Evolutionary conservation across 2,113 vertebrate species (phyloP), one percentile per base, ranked within the genome.

Genomic region (Peucedramus taeniatus): DNA sequence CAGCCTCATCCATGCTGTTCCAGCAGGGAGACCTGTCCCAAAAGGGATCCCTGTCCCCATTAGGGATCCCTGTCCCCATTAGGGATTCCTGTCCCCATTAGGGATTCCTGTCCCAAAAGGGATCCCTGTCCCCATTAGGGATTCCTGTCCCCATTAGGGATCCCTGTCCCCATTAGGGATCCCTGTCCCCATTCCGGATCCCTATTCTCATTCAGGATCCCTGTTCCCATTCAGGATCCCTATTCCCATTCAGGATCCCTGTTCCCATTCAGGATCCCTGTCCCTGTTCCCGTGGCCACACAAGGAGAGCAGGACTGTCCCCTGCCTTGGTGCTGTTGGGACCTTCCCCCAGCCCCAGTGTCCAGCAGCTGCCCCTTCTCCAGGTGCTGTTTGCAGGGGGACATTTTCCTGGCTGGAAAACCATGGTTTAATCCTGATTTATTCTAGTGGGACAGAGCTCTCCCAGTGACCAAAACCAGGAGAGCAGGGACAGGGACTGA

Each of bases 261-360:
- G 49, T 27, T 27, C 49, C 35, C 37, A 24, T 33, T 24, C 0
- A 0, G 6, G 24, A 35, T 44, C 9, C 30, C 50, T 42, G 39
- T 30, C 42, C 26, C 27, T 0, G 0, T 37, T 83, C 60, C 90
- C 4, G 0, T 16, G 47, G 35, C 64, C 0, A 0, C 17, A 17
- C 54, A 16, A 28, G 33, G n/a, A 44, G 74, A 10, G 50, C 18
- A 8, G 50, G 15, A 13, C 51, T 50, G 85, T 61, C 23, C 65
- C 22, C 24, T 11, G 69, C 8, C 28, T 21, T 7, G 13, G 35
- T 14, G 27, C 42, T 87, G 57, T 23, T 1, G 2, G 44, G n/a
- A 16, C 26, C 22, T 51, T 13, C 28, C 28, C n/a, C 68, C 42
- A 27, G 9, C 35, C 66, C 90, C 33, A 15, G 39, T 6, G 28